These are phyloP conservation scores for Epinephelus cyanopodus DNA, from an alignment of 2,113 vertebrate genomes.

Conservation along the genomic window DNA sequence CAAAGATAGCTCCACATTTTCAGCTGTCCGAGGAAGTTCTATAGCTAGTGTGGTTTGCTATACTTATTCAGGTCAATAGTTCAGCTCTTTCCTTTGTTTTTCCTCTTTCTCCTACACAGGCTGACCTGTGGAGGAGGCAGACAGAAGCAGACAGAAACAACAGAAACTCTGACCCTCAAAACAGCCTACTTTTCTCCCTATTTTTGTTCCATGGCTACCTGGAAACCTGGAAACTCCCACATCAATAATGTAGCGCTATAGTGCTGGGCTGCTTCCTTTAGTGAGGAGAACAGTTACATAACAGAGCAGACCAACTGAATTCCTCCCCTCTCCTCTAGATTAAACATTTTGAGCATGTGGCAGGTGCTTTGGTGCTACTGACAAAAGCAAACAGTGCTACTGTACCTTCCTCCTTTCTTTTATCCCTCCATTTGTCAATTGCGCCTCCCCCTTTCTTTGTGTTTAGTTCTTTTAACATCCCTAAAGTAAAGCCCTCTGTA, in stretches of 20 bases:
- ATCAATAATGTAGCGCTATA: conserved; percentile 78
- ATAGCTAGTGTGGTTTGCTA: conserved; percentile 6
- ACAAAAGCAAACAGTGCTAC: conserved; percentile 39
- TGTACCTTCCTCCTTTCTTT: conserved; percentile 25
- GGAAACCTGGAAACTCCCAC: conserved; percentile 77
- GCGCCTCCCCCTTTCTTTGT: not conserved
- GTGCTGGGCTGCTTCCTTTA: conserved; percentile 44
- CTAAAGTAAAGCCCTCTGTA: conserved; percentile 49
- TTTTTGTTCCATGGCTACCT: conserved; percentile 65
- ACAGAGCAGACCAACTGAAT: conserved; percentile 51
- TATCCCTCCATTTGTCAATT: conserved; percentile 14
- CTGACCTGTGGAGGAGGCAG: conserved; percentile 43
- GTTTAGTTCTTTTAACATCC: conserved; percentile 42
- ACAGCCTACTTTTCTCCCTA: conserved; percentile 41
- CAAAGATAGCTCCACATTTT: conserved; percentile 9
- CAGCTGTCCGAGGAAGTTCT: conserved; percentile 26
- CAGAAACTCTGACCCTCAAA: conserved; percentile 61
- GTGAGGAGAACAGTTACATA: conserved; percentile 73
- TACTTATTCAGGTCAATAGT: conserved; percentile 47
- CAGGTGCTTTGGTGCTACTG: conserved; percentile 20
- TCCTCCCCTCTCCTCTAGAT: conserved; percentile 42
- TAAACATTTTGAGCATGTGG: conserved; percentile 44
- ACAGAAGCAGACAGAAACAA: conserved; percentile 60
- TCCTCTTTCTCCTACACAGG: conserved; percentile 29
- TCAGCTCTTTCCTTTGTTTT: conserved; percentile 26